phyloP scores from a whole-genome alignment of 1,140 invertebrate species.

The Onthophagus taurus region DNA sequence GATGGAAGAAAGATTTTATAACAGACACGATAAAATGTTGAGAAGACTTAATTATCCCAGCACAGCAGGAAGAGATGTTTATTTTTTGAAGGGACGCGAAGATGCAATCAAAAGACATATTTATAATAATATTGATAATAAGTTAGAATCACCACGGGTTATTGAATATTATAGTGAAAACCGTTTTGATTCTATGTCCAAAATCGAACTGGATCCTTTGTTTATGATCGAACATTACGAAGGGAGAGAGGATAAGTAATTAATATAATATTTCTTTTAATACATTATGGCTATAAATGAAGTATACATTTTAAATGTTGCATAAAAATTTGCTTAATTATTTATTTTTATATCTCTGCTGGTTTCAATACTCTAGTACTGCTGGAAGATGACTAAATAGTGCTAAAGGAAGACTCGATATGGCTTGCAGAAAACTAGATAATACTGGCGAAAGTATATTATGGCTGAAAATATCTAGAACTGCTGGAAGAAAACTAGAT shows the following conservation, averaged over 20 bases:
- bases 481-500: too few relatives aligned
- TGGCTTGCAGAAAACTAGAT: too few relatives aligned
- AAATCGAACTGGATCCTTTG: conserved; percentile 47
- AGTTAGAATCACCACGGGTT: conserved; percentile 44
- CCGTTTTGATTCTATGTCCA: conserved; percentile 55
- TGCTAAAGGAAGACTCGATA: too few relatives aligned
- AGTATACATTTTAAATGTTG: too few relatives aligned
- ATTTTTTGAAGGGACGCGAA: conserved; percentile 55
- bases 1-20: conserved; percentile 59
- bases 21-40: conserved; percentile 58
- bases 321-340: too few relatives aligned
- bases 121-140: conserved; percentile 5
- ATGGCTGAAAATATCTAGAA: too few relatives aligned
- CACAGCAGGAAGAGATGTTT: conserved; percentile 50
- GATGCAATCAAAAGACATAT: conserved; percentile 52
- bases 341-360: too few relatives aligned
- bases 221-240: conserved; percentile 56
- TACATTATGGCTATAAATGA: too few relatives aligned
- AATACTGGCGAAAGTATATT: too few relatives aligned
- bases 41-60: conserved; percentile 49
- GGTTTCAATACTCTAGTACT: too few relatives aligned
- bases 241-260: conserved; percentile 39
- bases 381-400: too few relatives aligned
- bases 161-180: conserved; percentile 61
- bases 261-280: too few relatives aligned